Conservation (phyloP, 2,113 vertebrate genomes). For the Okapia johnstoni region DNA sequence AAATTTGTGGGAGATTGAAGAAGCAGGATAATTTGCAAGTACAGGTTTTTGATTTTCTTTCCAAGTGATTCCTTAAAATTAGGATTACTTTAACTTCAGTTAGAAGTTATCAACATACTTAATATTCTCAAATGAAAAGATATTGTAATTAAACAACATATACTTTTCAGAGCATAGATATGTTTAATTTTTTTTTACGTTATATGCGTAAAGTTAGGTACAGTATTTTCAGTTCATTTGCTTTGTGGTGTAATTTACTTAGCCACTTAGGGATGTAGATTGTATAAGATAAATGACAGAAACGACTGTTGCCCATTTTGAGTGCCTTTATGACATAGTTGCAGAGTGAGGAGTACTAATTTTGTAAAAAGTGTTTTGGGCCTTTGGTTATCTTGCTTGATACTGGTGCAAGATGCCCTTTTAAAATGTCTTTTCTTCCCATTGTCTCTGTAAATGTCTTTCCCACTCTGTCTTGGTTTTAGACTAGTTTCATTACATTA, state of each 20-base stretch:
- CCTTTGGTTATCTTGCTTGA: constrained; percentile 48
- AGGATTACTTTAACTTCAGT: constrained; percentile 19
- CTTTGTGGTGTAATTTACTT: constrained; percentile 42
- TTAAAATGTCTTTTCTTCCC: constrained; percentile 58
- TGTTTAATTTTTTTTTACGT: constrained; percentile 3
- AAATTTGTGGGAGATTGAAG: neutral
- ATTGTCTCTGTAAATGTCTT: constrained; percentile 53
- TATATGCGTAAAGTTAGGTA: constrained; percentile 17
- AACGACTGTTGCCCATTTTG: neutral
- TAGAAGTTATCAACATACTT: neutral
- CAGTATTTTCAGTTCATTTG: constrained; percentile 31
- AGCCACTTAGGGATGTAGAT: neutral
- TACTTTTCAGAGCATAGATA: neutral
- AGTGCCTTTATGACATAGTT: neutral
- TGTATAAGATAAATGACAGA: neutral
- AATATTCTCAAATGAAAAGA: constrained; percentile 26
- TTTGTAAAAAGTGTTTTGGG: neutral
- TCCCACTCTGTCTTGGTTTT: constrained; percentile 71
- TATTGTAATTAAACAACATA: constrained; percentile 10
- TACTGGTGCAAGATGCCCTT: constrained; percentile 32
- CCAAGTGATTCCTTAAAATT: neutral
- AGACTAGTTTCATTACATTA: constrained; percentile 75
- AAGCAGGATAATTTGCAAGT: neutral
- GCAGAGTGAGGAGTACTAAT: neutral
- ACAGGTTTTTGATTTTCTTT: neutral